A percentile compares a stretch with the other conserved stretches of the same genome.
Evolutionary conservation across 2,888 invertebrate genomes (phyloP).

Genomic region (Calameuta idolon): DNA sequence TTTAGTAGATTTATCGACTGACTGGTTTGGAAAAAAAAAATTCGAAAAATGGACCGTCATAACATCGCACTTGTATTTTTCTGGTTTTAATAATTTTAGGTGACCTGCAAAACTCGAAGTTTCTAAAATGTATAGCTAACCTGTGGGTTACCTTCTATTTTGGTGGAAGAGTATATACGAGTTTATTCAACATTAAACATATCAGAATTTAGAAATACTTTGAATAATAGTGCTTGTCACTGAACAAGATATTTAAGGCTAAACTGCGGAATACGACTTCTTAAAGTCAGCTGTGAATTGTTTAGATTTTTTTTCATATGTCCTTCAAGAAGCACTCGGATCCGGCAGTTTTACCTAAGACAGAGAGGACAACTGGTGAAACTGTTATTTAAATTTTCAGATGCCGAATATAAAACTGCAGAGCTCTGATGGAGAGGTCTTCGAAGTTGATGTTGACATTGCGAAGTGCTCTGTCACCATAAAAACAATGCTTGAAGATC

Average conservation of each 20-base stretch:
- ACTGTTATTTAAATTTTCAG: slow-evolving; percentile 61
- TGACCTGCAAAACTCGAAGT: neutral
- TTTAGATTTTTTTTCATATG: too few relatives aligned
- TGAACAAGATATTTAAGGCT: too few relatives aligned
- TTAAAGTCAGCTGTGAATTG: too few relatives aligned
- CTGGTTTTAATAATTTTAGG: neutral
- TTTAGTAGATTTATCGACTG: neutral
- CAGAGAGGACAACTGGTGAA: neutral
- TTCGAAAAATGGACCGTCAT: neutral
- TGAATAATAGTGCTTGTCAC: too few relatives aligned
- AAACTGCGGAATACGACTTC: too few relatives aligned
- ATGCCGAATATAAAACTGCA: slow-evolving; percentile 96
- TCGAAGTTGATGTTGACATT: slow-evolving; percentile 96
- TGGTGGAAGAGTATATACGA: neutral
- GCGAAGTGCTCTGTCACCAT: slow-evolving; percentile 98
- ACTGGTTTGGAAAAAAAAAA: neutral
- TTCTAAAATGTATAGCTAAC: neutral
- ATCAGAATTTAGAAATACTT: neutral
- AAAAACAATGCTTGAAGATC: slow-evolving; percentile 97
- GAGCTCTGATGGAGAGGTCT: slow-evolving; percentile 95
- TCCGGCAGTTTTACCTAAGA: too few relatives aligned
- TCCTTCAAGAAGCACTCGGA: too few relatives aligned
- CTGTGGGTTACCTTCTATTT: neutral
- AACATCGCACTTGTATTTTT: neutral
- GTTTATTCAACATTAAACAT: neutral